Base-by-base conservation (phyloP, 2,888 invertebrate genomes). In the Tetragonula carbonaria region DNA sequence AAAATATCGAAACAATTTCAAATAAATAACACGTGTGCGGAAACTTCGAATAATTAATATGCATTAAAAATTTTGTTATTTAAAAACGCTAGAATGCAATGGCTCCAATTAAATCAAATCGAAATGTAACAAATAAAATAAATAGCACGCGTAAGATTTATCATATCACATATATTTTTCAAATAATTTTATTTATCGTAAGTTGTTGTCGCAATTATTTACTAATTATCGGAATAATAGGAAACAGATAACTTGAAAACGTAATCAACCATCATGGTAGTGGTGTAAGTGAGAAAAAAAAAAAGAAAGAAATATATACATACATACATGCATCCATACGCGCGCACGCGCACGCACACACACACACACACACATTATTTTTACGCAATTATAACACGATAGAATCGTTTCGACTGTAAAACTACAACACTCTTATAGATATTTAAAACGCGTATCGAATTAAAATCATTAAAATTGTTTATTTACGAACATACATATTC, bases 171-270 rank as follows among this genome's bases (percentile, higher is more conserved):
- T n/a, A 45, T 21, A 67, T 28, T n/a, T 50, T 45, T 45, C 13
- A 1, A 74, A 77, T n/a, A 45, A 55, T 62, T 70, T 70, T 63
- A 28, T 80, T 63, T 45, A 77, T 33, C 67, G 51, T 33, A 57
- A 62, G 18, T 70, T 14, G 53, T 74, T 33, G 13, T 55, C 65
- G 21, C 21, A 50, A 57, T 80, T 84, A 77, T 85, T 84, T 85
- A 72, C 62, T 85, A 74, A 80, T 80, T 74, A 85, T 76, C 76
- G 38, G 18, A 74, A 79, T 80, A 86, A 82, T 84, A 80, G 82
- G 74, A 79, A 87, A 79, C 73, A 84, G 88, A 88, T 84, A 86
- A 82, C 38, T 74, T 70, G 62, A 75, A 84, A 86, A 84, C 73
- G 72, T 84, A 86, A 85, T 84, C 85, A 81, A 73, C 74, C 57